Evolutionary conservation across 2,888 invertebrate species (phyloP).

Genomic region (Agonopterix heracliana): DNA sequence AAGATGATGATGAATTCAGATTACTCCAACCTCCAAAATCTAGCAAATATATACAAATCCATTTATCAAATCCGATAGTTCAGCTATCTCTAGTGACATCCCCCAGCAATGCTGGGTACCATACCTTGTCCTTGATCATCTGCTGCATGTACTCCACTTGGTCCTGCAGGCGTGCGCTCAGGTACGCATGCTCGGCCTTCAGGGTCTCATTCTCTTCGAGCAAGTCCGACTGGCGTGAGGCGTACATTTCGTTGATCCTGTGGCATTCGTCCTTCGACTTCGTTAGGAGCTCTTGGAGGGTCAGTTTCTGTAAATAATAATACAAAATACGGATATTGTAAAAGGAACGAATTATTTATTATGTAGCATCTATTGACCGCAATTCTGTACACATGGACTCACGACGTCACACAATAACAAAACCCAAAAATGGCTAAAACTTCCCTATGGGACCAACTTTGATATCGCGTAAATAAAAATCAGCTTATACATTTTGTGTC

Average conservation of each 20-base stretch:
- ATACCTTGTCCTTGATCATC: constrained; percentile 55
- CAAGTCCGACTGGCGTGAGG: constrained; percentile 47
- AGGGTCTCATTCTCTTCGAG: constrained; percentile 53
- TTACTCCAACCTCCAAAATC: no score
- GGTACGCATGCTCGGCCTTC: constrained; percentile 42
- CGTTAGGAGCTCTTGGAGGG: constrained; percentile 49
- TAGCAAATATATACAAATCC: no score
- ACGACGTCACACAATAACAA: no score
- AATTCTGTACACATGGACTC: background rate
- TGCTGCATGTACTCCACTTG: constrained; percentile 56
- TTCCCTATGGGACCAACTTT: no score
- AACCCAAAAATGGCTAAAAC: no score
- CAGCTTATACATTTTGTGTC: no score
- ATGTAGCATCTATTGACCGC: background rate
- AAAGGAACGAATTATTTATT: no score
- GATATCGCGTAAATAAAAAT: no score
- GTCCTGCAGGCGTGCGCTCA: constrained; percentile 42
- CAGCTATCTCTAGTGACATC: no score
- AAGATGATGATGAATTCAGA: no score
- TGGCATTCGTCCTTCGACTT: constrained; percentile 64
- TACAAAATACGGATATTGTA: no score
- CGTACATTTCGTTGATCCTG: constrained; percentile 68
- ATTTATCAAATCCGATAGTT: no score
- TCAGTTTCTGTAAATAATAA: constrained; percentile 39
- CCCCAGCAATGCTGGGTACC: background rate